A percentile compares a stretch with the other conserved stretches of the same genome.
Conservation (phyloP, 2,888 invertebrate genomes). For the Drosophila ustulata region DNA sequence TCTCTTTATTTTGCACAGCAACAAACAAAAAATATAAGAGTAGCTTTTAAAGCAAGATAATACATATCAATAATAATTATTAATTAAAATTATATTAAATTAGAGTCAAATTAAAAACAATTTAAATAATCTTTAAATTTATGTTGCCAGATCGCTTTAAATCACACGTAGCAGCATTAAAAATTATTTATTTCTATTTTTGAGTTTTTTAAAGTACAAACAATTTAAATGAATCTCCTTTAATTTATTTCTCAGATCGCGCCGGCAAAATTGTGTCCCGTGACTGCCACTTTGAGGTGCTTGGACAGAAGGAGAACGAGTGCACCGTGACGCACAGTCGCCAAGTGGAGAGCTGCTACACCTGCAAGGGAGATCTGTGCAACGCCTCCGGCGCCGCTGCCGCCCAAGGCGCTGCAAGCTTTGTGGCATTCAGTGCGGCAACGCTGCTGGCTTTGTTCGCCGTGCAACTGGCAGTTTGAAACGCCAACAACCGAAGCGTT, state of each 20-base stretch:
- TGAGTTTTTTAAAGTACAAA: too few species aligned
- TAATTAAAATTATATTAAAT: too few species aligned
- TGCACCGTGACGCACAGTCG: conserved; percentile 82
- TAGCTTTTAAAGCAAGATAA: too few species aligned
- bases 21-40: too few species aligned
- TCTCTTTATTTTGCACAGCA: too few species aligned
- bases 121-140: too few species aligned
- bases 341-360: conserved; percentile 86
- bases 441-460: conserved; percentile 72
- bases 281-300: conserved; percentile 82
- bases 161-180: too few species aligned
- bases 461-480: conserved; percentile 73
- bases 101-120: too few species aligned
- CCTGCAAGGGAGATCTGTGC: conserved; percentile 89
- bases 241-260: conserved; percentile 60
- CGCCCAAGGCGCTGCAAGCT: conserved; percentile 64
- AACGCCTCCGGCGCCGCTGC: conserved; percentile 84
- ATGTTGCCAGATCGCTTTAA: too few species aligned
- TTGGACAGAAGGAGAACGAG: conserved; percentile 79
- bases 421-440: conserved; percentile 68
- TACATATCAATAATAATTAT: too few species aligned
- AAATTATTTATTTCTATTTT: too few species aligned
- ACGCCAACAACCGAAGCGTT: not conserved
- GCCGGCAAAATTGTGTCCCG: conserved; percentile 82
- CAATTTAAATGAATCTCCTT: not conserved